Base-by-base conservation (phyloP, 2,888 invertebrate genomes). In the Orthonychiurus folsomi region DNA sequence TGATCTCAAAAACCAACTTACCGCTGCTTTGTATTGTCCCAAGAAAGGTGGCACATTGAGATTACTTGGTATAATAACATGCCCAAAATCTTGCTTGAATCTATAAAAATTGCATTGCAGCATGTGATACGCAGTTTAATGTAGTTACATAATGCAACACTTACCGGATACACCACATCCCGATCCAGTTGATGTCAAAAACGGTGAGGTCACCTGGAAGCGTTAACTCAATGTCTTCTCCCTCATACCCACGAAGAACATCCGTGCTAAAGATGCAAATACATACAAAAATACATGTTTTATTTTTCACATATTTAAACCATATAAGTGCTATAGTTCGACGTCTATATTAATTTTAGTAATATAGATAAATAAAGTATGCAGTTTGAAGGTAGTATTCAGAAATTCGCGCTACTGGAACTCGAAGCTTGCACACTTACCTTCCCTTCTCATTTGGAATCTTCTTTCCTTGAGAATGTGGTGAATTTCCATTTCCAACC, bases 221-320 rank as follows among this genome's bases (percentile, higher is more conserved):
- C 74, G 89, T 89, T 72, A 93, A 87, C 79, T 92, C 92, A 65
- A 93, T 90, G 77, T 93, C 92, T 76, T 92, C 90, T 2, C 93
- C 93, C 75, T 89, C 87, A 78, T 93, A 93, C 3, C 88, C 88
- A 5, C 87, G 83, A 50, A 93, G 80, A 0, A 89, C 88, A 65
- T 87, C 84, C 59, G 87, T 76, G 48, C 91, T 83, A 59, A 20
- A 56, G 28, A 26, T 26, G 15, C n/a, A n/a, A n/a, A n/a, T n/a
- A n/a, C n/a, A n/a, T n/a, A n/a, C n/a, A n/a, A n/a, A n/a, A n/a
- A n/a, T n/a, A n/a, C n/a, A n/a, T n/a, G n/a, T n/a, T n/a, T n/a
- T n/a, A n/a, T n/a, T n/a, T n/a, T n/a, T n/a, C n/a, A n/a, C n/a
- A n/a, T n/a, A n/a, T n/a, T n/a, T n/a, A n/a, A n/a, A n/a, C n/a